Base-by-base conservation (phyloP, 1,140 invertebrate species). In the Goniozus legneri region DNA sequence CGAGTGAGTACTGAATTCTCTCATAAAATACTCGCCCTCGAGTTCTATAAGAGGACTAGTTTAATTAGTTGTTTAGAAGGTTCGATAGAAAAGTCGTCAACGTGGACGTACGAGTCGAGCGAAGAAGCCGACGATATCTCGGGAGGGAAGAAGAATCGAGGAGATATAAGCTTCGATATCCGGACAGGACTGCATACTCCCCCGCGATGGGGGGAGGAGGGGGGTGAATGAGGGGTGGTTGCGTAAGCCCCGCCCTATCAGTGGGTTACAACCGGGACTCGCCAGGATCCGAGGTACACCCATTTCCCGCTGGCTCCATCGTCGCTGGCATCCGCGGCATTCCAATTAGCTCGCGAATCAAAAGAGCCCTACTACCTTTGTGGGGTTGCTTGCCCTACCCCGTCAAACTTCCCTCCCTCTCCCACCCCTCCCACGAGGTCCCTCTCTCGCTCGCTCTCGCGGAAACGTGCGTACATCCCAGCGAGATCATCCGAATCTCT, bases 301-400 rank as follows among this genome's bases (percentile, higher is more conserved):
- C 63, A 57, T n/a, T n/a, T n/a, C n/a, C 61, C 61, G 47, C 64
- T 62, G 57, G 56, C 66, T 63, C 57, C 62, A 70, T 67, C 67
- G 68, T 64, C 68, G 69, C 68, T 71, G 71, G 71, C 69, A 74
- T 74, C 70, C 68, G 64, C 64, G 70, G 70, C 70, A 74, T 74
- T 74, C 71, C 71, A 74, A 74, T 74, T 73, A 73, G 71, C 71
- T 73, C 65, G 70, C 71, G 71, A 74, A 74, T 74, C 71, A 74
- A 74, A 74, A 73, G 71, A 74, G 70, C 70, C 69, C 62, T 65
- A 69, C 58, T 71, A 69, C 70, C 71, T 74, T 74, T 74, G 71
- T 74, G 69, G 67, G 66, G 62, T 71, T 60, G 50, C 44, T 56
- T 45, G 33, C 54, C 15, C n/a, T 16, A 53, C 46, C 55, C 27